Base-by-base conservation (phyloP, 2,888 invertebrate genomes). In the Eristalinus aeneus region DNA sequence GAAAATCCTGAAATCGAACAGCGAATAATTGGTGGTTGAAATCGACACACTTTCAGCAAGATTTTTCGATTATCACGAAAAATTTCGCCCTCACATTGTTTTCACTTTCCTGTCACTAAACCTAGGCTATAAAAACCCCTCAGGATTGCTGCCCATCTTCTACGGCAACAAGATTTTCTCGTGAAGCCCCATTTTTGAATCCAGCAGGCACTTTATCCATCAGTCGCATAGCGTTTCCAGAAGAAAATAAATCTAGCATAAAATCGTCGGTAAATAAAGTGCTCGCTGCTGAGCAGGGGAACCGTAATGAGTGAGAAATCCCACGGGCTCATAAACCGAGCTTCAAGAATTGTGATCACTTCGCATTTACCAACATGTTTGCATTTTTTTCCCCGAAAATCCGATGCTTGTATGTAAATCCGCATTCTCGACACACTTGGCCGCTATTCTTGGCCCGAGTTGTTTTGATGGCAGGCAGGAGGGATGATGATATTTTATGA, bases 401-500 rank as follows among this genome's bases (percentile, higher is more conserved):
- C 46, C n/a, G 6, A 46, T 16, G 46, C 16, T 16, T 8, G 46
- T 16, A 46, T 46, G 46, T 46, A 46, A 46, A 46, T 46, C 16
- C 16, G 8, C 46, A 46, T 8, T 16, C 46, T 2, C 39, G n/a
- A n/a, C 12, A 46, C 16, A 12, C n/a, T 16, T 16, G 46, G n/a
- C 46, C 16, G 5, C 16, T 46, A 46, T 46, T 46, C 46, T 46
- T 46, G n/a, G 16, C 6, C 6, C 16, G 27, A 0, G 46, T 46
- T 46, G 46, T 46, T 46, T 46, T 46, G 46, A 16, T n/a, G 46
- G 46, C 6, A n/a, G 12, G 12, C n/a, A n/a, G 5, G 12, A 4
- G 12, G 1, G 6, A n/a, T 5, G 32, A 27, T 65, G 36, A 79
- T 72, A 63, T 32, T 72, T 85, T 72, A 73, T 65, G 27, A 58